These are phyloP conservation scores for Lineus longissimus DNA, from an alignment of 1,140 invertebrate species.

Conservation along the genomic window DNA sequence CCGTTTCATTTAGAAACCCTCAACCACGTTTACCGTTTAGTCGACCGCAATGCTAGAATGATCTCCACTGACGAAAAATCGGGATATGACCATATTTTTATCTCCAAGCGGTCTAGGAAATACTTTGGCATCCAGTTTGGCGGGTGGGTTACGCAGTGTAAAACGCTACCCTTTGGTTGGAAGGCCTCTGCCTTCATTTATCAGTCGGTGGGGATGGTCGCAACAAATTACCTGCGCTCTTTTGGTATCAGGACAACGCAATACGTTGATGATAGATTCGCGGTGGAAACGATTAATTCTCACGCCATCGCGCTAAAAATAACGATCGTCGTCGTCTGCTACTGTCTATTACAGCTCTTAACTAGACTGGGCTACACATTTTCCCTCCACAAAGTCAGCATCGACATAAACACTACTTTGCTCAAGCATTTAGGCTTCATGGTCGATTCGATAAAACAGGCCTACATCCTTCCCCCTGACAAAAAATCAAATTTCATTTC, in stretches of 20 bases:
- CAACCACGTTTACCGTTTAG: conserved; percentile 12
- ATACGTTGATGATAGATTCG: conserved; percentile 19
- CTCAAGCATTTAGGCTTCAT: conserved; percentile 19
- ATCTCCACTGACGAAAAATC: conserved; percentile 20
- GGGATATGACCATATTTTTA: conserved; percentile 20
- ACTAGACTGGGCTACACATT: background rate
- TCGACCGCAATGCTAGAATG: conserved; percentile 6
- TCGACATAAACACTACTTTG: conserved; percentile 3
- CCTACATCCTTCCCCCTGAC: conserved; percentile 16
- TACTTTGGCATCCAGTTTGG: conserved; percentile 26
- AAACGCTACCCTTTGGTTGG: conserved; percentile 20
- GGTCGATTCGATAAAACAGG: conserved; percentile 13
- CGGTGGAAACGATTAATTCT: too few relatives aligned
- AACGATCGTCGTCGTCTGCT: too few relatives aligned
- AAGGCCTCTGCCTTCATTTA: conserved; percentile 21
- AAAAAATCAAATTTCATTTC: conserved; percentile 13
- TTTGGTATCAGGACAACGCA: conserved; percentile 2
- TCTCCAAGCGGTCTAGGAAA: background rate
- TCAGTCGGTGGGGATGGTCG: conserved; percentile 14
- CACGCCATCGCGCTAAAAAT: too few relatives aligned
- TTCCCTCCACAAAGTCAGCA: conserved; percentile 6
- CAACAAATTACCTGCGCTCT: conserved; percentile 16
- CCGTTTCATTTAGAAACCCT: conserved; percentile 18
- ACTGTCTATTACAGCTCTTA: too few relatives aligned
- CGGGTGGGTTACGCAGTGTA: conserved; percentile 15